Evolutionary conservation across 2,113 vertebrate species (phyloP).

Genomic region (Conger conger): DNA sequence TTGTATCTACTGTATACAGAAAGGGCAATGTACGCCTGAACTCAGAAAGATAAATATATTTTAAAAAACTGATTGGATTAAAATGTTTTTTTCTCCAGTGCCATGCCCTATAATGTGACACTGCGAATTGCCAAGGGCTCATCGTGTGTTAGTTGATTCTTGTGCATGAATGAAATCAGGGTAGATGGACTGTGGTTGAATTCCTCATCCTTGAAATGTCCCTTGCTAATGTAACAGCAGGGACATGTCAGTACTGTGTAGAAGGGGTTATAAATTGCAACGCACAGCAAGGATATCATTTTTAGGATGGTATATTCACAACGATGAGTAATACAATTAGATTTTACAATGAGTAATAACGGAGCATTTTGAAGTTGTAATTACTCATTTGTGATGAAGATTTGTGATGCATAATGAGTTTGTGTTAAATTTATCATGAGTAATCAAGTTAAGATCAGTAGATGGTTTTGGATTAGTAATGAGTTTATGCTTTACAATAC

Average conservation of each 20-base stretch:
- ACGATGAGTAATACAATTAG: too few species aligned
- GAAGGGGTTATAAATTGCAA: background rate
- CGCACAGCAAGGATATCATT: background rate
- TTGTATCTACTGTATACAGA: background rate
- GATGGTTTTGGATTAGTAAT: background rate
- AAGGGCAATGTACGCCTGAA: background rate
- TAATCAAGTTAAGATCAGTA: background rate
- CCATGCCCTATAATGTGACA: background rate
- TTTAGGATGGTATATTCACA: background rate
- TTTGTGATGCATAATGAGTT: background rate
- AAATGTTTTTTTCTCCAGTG: background rate
- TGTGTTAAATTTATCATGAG: background rate
- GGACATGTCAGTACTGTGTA: background rate
- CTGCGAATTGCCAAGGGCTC: background rate
- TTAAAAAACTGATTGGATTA: background rate
- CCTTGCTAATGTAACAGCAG: background rate
- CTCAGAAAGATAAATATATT: background rate
- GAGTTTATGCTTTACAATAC: background rate
- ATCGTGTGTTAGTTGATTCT: background rate
- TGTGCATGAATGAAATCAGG: background rate
- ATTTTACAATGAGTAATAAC: too few species aligned
- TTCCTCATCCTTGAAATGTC: background rate
- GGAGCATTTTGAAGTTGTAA: too few species aligned
- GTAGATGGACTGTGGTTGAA: background rate
- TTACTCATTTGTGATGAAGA: background rate